Percentiles rank a stretch among this genome's conserved stretches.
phyloP scores from a whole-genome alignment of 2,797 vertebrate genomes.

The Anolis apletophallus region DNA sequence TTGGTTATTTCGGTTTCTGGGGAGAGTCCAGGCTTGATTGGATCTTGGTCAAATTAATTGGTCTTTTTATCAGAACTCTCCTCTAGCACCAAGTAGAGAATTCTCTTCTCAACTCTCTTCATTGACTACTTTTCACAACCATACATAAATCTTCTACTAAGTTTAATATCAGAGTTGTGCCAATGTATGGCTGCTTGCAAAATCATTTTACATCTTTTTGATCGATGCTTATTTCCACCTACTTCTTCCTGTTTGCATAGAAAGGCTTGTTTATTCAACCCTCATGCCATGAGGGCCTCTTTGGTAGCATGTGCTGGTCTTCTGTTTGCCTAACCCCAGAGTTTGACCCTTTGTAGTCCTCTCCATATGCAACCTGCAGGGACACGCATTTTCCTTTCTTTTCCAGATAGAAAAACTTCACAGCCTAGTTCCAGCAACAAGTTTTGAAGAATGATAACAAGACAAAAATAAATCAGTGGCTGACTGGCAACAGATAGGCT shows the following conservation, averaged over 20 bases:
- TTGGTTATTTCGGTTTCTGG: too few relatives aligned
- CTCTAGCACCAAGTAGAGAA: too few relatives aligned
- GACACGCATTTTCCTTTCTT: conserved; percentile 8
- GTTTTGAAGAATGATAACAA: not conserved
- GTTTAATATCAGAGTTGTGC: not conserved
- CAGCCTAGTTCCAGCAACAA: not conserved
- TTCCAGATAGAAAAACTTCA: conserved; percentile 8
- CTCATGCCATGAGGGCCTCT: not conserved
- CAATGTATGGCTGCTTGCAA: not conserved
- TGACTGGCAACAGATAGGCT: not conserved
- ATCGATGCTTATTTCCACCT: not conserved
- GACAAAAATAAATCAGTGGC: not conserved
- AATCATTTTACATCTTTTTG: not conserved
- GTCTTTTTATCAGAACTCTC: too few relatives aligned
- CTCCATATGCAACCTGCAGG: not conserved
- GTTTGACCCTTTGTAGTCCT: conserved; percentile 30
- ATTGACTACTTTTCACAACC: too few relatives aligned
- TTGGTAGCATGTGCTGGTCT: conserved; percentile 6
- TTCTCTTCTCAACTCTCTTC: too few relatives aligned
- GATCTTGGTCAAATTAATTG: too few relatives aligned
- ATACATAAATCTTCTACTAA: not conserved
- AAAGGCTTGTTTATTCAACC: conserved; percentile 32
- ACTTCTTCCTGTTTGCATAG: not conserved
- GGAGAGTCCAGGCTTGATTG: too few relatives aligned
- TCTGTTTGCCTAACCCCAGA: conserved; percentile 16